Conservation (phyloP, 2,113 vertebrate genomes). For the Tiliqua scincoides region DNA sequence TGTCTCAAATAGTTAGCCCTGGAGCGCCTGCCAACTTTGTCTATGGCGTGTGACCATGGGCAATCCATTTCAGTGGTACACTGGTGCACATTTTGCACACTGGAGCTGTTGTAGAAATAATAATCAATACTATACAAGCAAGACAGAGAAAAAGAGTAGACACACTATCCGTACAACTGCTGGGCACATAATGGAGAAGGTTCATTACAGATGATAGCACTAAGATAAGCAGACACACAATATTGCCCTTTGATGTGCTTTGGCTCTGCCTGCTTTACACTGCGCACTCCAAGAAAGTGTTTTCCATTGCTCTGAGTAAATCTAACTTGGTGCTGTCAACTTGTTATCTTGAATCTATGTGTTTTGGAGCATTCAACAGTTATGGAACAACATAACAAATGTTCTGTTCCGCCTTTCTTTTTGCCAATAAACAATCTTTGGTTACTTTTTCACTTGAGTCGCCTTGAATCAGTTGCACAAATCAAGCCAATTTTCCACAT, state of each 20-base stretch:
- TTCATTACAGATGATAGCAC: background rate
- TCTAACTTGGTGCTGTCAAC: constrained; percentile 85
- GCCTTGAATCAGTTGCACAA: background rate
- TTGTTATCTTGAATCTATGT: constrained; percentile 67
- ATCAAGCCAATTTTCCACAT: background rate
- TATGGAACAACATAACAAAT: constrained; percentile 37
- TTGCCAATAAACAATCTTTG: constrained; percentile 76
- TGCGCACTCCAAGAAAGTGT: background rate
- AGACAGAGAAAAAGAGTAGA: background rate
- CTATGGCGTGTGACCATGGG: background rate
- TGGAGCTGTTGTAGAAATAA: background rate
- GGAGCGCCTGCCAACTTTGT: background rate
- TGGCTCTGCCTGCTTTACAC: background rate
- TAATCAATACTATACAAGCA: background rate
- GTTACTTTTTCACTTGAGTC: constrained; percentile 41
- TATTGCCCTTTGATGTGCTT: background rate
- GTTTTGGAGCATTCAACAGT: constrained; percentile 70
- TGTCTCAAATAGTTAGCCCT: background rate
- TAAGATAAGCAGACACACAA: background rate
- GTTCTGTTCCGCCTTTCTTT: constrained; percentile 74
- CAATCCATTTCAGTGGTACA: background rate
- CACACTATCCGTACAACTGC: background rate
- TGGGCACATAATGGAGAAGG: background rate
- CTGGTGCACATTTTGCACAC: background rate
- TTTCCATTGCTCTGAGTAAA: constrained; percentile 56